Base-by-base conservation (phyloP, 2,797 vertebrate genomes). In the Periophthalmus magnuspinnatus region DNA sequence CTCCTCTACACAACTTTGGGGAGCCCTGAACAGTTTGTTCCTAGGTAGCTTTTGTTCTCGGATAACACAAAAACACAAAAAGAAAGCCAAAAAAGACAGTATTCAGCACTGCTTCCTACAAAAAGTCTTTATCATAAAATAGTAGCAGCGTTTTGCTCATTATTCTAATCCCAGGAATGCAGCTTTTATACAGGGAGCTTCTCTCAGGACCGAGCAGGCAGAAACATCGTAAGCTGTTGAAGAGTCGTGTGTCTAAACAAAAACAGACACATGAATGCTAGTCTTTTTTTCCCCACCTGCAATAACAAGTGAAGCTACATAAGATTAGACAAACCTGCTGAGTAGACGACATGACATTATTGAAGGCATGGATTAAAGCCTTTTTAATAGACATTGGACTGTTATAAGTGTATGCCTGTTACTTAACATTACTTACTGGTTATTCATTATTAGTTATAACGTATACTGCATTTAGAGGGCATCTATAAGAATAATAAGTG, bases 21-120 rank as follows among this genome's bases (percentile, higher is more conserved):
- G 81, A 81, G 72, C 81, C 69, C 76, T 74, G 82, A 85, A 82
- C 74, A 78, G 82, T 84, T 86, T 86, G 79, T 84, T 88, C 82
- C 72, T 47, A 41, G 67, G 65, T 58, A 55, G 78, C 78, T 81
- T 86, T 88, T 84, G 75, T 87, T 86, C 78, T 69, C 41, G 22
- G 71, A 80, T 74, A 83, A 77, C 81, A 86, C 78, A 85, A 3
- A 60, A 70, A 71, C 69, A 36, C 36, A 13, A 47, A 63, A 45
- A 63, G 38, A 55, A 67, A 38, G 45, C n/a, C 28, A 63, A 77
- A 78, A 80, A 75, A 70, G 58, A 80, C 75, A 58, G 67, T 58
- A 75, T 82, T 79, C 65, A 69, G 47, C 66, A 73, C 36, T 58
- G 66, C 67, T 73, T 69, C 71, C 59, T 70, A 72, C 80, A 64